Percentiles rank a stretch among this genome's conserved stretches.
These are phyloP conservation scores for Latheticus oryzae DNA, from an alignment of 2,888 invertebrate genomes.

Conservation along the genomic window DNA sequence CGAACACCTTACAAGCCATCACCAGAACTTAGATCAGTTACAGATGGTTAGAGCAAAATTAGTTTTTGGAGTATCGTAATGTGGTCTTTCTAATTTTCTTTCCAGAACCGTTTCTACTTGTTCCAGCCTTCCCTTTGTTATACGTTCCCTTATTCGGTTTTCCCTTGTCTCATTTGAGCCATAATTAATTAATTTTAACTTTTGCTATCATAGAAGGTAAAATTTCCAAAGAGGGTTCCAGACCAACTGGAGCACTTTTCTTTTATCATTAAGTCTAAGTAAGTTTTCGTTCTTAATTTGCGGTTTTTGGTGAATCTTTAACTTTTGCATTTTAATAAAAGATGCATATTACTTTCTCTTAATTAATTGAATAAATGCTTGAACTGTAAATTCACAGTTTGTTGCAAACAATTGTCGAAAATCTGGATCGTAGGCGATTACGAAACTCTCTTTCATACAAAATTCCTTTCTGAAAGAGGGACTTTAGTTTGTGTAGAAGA, in stretches of 20 bases:
- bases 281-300: slow-evolving; percentile 9
- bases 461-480: slow-evolving; percentile 16
- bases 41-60: slow-evolving; percentile 11
- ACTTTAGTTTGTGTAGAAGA: slow-evolving; percentile 16
- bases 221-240: neutral
- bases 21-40: slow-evolving; percentile 17
- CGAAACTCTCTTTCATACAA: no score
- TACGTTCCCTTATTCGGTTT: slow-evolving; percentile 10
- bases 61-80: slow-evolving; percentile 14
- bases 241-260: slow-evolving; percentile 1
- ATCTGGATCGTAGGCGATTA: slow-evolving; percentile 24
- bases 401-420: neutral
- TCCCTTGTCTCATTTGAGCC: slow-evolving; percentile 16
- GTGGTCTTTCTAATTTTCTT: slow-evolving; percentile 22
- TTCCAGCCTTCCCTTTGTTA: slow-evolving; percentile 19
- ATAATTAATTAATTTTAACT: slow-evolving; percentile 28
- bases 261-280: slow-evolving; percentile 4
- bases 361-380: slow-evolving; percentile 33
- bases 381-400: slow-evolving; percentile 18
- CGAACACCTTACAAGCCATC: no score
- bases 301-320: slow-evolving; percentile 26
- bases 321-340: slow-evolving; percentile 14
- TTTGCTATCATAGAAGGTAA: slow-evolving; percentile 14
- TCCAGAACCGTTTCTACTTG: slow-evolving; percentile 11
- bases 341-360: slow-evolving; percentile 29